phyloP scores from a whole-genome alignment of 2,888 invertebrate species.

The Megalurothrips usitatus region DNA sequence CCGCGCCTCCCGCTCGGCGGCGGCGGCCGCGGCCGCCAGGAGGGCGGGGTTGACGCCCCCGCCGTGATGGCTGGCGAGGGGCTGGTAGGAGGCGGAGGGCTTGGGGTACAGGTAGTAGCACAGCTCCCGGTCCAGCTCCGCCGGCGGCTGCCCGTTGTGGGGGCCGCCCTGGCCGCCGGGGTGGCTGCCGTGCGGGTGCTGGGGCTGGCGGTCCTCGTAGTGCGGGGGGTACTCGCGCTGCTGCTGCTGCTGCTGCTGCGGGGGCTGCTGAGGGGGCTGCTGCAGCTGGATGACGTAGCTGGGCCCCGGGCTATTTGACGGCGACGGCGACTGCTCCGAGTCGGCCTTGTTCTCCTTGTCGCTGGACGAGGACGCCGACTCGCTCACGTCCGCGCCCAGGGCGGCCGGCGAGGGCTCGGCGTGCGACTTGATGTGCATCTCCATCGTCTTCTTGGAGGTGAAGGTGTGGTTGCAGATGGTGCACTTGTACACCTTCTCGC shows the following conservation, averaged over 20 bases:
- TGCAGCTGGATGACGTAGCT: constrained; percentile 30
- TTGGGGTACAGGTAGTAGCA: constrained; percentile 46
- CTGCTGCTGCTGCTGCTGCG: constrained; percentile 31
- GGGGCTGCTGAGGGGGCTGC: constrained; percentile 32
- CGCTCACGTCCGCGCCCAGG: constrained; percentile 45
- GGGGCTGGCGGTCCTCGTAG: constrained; percentile 25
- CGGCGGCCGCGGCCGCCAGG: constrained; percentile 46
- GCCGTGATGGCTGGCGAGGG: constrained; percentile 33
- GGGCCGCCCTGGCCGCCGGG: constrained; percentile 10
- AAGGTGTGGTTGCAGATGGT: constrained; percentile 88
- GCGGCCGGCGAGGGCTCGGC: constrained; percentile 50
- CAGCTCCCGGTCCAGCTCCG: constrained; percentile 42
- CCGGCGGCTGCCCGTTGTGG: constrained; percentile 37
- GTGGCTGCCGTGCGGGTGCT: constrained; percentile 22
- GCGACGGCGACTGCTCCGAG: constrained; percentile 41
- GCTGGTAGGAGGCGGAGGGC: constrained; percentile 30
- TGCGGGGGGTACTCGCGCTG: neutral
- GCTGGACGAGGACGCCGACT: constrained; percentile 41
- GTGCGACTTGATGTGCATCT: constrained; percentile 78
- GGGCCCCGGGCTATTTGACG: constrained; percentile 21
- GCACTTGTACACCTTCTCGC: constrained; percentile 88
- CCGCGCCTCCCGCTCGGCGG: constrained; percentile 36
- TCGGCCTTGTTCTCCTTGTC: constrained; percentile 51
- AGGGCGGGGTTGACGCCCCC: constrained; percentile 42
- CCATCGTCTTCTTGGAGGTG: constrained; percentile 86